Conservation (phyloP, 2,888 invertebrate genomes). For the Deroplatys truncata region DNA sequence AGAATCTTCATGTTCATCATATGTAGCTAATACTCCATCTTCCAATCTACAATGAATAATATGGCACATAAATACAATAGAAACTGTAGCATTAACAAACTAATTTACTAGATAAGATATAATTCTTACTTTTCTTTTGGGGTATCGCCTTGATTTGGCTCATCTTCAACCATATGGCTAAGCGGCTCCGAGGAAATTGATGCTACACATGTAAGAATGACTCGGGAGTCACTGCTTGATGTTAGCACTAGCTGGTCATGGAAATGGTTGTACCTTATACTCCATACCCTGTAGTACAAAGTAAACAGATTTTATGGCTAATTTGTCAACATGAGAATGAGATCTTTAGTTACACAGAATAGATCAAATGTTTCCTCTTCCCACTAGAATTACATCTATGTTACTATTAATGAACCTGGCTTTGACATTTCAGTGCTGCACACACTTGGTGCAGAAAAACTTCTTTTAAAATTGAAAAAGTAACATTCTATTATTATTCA, state of each 20-base stretch:
- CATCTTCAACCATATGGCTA: conserved; percentile 50
- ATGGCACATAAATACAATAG: conserved; percentile 1
- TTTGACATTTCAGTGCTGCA: too few species aligned
- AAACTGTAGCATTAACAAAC: background rate
- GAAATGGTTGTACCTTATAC: conserved; percentile 90
- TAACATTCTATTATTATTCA: too few species aligned
- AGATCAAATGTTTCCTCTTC: background rate
- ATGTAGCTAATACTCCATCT: conserved; percentile 87
- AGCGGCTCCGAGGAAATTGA: conserved; percentile 82
- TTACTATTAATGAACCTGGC: too few species aligned
- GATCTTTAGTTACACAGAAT: background rate
- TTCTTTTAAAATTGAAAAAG: too few species aligned
- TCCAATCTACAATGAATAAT: conserved; percentile 52
- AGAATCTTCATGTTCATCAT: conserved; percentile 96
- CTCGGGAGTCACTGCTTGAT: conserved; percentile 91
- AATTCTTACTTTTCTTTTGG: conserved; percentile 47
- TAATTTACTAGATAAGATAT: background rate
- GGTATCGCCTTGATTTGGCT: conserved; percentile 45
- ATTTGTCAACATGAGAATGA: background rate
- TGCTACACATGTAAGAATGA: conserved; percentile 80
- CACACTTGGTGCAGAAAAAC: too few species aligned
- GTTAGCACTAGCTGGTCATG: conserved; percentile 94
- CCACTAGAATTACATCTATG: too few species aligned
- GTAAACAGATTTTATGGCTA: conserved; percentile 4
- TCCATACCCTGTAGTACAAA: conserved; percentile 74